Percentiles rank a stretch among this genome's conserved stretches.
phyloP scores from a whole-genome alignment of 2,113 vertebrate species.

The Benthochromis sp. region DNA sequence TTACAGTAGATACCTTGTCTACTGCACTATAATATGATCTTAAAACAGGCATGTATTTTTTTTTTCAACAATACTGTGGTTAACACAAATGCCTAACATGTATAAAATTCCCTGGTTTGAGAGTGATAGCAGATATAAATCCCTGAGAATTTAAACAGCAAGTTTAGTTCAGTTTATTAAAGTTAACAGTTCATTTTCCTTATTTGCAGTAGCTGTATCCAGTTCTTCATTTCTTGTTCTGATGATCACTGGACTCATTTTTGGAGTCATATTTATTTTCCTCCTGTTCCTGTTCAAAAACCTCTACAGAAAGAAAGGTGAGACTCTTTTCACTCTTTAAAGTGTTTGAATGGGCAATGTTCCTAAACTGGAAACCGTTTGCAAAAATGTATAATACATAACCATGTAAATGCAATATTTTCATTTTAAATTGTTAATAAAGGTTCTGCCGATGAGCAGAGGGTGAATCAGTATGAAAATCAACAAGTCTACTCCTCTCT shows the following conservation, averaged over 20 bases:
- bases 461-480: background rate
- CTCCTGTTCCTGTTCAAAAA: background rate
- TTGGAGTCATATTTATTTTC: background rate
- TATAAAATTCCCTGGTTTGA: background rate
- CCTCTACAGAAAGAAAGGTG: background rate
- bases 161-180: background rate
- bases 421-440: background rate
- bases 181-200: background rate
- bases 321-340: background rate
- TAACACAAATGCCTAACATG: background rate
- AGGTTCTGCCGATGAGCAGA: background rate
- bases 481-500: background rate
- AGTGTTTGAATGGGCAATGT: fast-evolving
- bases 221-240: background rate
- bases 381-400: fast-evolving
- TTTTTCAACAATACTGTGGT: background rate
- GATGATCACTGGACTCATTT: background rate
- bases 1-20: background rate
- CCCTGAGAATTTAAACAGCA: background rate
- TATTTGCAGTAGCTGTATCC: background rate
- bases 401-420: background rate
- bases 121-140: background rate
- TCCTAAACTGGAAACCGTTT: background rate
- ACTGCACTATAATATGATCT: background rate
- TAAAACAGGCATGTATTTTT: background rate